These are phyloP conservation scores for Euschistus heros DNA, from an alignment of 1,140 invertebrate genomes.

Conservation along the genomic window DNA sequence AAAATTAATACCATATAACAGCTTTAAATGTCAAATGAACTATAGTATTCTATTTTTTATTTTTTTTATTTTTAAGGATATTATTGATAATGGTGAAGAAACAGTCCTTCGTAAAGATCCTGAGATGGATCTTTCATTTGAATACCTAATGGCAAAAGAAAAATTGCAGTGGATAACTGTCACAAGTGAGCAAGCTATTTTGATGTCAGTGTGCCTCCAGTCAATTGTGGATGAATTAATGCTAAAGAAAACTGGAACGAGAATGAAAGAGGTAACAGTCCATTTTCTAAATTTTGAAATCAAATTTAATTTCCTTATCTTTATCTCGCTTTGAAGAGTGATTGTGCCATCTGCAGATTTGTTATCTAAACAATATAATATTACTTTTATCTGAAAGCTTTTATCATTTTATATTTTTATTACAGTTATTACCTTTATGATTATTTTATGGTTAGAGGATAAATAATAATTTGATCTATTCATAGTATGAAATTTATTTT, in stretches of 20 bases:
- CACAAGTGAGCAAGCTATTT: slow-evolving; percentile 78
- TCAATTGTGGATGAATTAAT: slow-evolving; percentile 90
- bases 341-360: not conserved
- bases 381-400: not conserved
- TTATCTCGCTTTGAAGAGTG: not conserved
- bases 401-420: no score
- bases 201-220: slow-evolving; percentile 90
- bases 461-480: not conserved
- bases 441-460: no score
- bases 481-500: not conserved
- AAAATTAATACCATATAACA: no score
- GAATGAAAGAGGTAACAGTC: slow-evolving; percentile 34
- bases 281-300: not conserved
- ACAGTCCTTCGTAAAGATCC: slow-evolving; percentile 24
- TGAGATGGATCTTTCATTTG: slow-evolving; percentile 77
- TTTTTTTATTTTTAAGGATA: slow-evolving; percentile 15
- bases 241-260: slow-evolving; percentile 56
- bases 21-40: no score
- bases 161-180: slow-evolving; percentile 87
- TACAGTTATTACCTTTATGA: not conserved
- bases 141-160: slow-evolving; percentile 89
- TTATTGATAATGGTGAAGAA: slow-evolving; percentile 22
- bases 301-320: not conserved
- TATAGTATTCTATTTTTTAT: no score
- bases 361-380: not conserved